Conservation (phyloP, 53 echinoderm and acorn worm species). For the Arbacia lixula region DNA sequence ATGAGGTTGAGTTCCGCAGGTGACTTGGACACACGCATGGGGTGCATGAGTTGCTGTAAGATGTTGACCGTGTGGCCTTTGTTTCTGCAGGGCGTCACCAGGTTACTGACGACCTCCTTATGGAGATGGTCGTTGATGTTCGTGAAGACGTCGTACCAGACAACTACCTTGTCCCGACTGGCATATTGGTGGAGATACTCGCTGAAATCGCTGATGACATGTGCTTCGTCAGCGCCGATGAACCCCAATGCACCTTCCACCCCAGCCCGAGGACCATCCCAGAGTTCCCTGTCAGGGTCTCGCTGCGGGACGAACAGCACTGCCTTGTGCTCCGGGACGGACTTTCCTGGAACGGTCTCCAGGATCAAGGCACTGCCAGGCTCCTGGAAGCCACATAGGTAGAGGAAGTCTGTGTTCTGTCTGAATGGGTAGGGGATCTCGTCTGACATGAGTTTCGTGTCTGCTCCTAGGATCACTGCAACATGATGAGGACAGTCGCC, state of each 20-base stretch:
- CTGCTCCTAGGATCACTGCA: slow-evolving; percentile 76
- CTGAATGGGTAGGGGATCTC: slow-evolving; percentile 96
- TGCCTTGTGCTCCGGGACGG: slow-evolving; percentile 83
- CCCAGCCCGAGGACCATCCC: slow-evolving; percentile 95
- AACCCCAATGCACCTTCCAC: slow-evolving; percentile 86
- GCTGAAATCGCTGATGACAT: slow-evolving; percentile 68
- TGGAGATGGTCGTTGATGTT: slow-evolving; percentile 67
- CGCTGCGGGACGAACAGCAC: slow-evolving; percentile 86
- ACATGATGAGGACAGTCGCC: slow-evolving; percentile 72
- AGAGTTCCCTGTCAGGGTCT: slow-evolving; percentile 90
- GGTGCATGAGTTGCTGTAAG: slow-evolving; percentile 82
- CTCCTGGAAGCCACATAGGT: slow-evolving; percentile 96
- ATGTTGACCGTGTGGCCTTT: slow-evolving; percentile 87
- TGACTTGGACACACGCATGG: slow-evolving; percentile 86
- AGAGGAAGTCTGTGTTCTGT: slow-evolving; percentile 92
- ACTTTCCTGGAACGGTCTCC: slow-evolving; percentile 73
- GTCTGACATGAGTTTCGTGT: slow-evolving; percentile 94
- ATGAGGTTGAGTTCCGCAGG: slow-evolving; percentile 76
- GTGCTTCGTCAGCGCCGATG: slow-evolving; percentile 85
- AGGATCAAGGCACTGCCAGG: slow-evolving; percentile 89
- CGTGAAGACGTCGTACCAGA: slow-evolving; percentile 95
- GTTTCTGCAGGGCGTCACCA: slow-evolving; percentile 80
- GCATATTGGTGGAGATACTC: slow-evolving; percentile 69
- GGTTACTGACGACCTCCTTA: slow-evolving; percentile 72
- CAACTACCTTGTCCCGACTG: slow-evolving; percentile 58